Base-by-base conservation (phyloP, 2,113 vertebrate genomes). In the Sphaerodactylus townsendi region DNA sequence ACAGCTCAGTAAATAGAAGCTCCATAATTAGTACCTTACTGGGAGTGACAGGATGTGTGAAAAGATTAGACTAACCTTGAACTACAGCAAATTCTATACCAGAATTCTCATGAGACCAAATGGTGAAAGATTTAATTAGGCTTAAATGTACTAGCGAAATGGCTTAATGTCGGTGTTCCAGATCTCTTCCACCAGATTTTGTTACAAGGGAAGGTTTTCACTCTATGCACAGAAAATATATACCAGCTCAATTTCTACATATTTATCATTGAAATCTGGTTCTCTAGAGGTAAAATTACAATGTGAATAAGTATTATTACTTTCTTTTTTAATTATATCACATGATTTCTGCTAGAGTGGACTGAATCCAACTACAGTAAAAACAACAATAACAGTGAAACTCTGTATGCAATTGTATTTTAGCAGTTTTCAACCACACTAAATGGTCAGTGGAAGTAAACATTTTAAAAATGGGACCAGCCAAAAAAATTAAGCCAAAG, bases 41-140 rank as follows among this genome's bases (percentile, higher is more conserved):
- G 56, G 62, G 87, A 91, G 86, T 86, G 86, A 72, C 77, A 91
- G 79, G 82, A 91, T 1, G 65, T 93, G 90, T 89, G 89, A 90
- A 93, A 90, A 91, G 86, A 89, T 84, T 86, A 86, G 82, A 91
- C 81, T 84, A 92, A 89, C 75, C 79, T 86, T 86, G 87, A 86
- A 78, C 77, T 65, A 13, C 79, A 83, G 86, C 78, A 87, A 84
- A 93, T 87, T 89, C 86, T 90, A 77, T 85, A 86, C 84, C 69
- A 77, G 86, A 88, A 88, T 50, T 0, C 41, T 89, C 89, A 79
- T 64, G 41, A 86, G 87, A 89, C 73, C 69, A 86, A 81, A 85
- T 0, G 33, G 79, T 89, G 83, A 90, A 92, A 92, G 90, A 92
- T 95, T 92, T 92, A 75, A 88, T 95, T 94, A 92, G 87, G 81